A percentile compares a stretch with the other conserved stretches of the same genome.
Conservation (phyloP, 2,113 vertebrate genomes). For the Catharus fuscescens region DNA sequence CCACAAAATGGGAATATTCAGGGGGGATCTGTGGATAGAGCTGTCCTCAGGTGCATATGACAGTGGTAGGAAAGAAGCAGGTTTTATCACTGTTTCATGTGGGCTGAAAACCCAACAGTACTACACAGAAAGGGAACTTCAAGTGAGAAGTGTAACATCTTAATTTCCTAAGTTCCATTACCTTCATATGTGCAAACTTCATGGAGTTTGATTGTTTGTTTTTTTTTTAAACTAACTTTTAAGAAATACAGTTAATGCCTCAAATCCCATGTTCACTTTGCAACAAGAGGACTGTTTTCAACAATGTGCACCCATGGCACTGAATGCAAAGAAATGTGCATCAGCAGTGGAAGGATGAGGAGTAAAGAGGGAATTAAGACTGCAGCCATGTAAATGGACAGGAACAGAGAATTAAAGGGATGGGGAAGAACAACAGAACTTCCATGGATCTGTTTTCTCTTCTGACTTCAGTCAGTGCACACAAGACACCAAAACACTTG, state of each 20-base stretch:
- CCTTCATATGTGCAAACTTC: background rate
- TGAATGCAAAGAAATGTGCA: background rate
- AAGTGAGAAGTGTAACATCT: background rate
- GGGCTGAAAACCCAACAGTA: background rate
- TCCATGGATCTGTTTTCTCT: background rate
- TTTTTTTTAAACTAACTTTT: background rate
- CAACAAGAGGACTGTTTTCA: background rate
- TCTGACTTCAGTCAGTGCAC: background rate
- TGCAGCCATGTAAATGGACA: background rate
- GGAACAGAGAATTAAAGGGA: background rate
- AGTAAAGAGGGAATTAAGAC: background rate
- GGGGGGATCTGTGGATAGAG: background rate
- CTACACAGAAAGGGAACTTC: background rate
- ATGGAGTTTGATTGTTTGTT: fast-evolving
- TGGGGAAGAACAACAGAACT: background rate
- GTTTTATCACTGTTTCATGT: background rate
- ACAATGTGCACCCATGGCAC: background rate
- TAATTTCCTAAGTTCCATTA: background rate
- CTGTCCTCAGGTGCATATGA: background rate
- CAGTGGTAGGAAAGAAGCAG: background rate
- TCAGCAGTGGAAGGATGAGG: background rate
- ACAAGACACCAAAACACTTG: background rate
- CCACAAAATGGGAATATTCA: background rate
- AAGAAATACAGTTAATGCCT: background rate
- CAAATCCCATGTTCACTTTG: background rate